Evolutionary conservation across 2,113 vertebrate species (phyloP).

Genomic region (Campylorhamphus procurvoides): DNA sequence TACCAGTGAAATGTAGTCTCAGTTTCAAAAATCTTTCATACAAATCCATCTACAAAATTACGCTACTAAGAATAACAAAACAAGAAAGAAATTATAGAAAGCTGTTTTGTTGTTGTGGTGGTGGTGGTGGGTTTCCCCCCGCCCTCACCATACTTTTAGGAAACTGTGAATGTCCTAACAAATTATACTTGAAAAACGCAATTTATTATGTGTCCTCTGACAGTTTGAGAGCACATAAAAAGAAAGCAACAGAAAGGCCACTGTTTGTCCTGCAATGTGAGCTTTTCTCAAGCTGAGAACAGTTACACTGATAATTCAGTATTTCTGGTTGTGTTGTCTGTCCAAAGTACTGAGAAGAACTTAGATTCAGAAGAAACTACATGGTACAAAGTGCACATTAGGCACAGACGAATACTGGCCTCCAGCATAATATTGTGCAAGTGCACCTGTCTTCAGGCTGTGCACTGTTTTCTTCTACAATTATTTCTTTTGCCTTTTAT

Average conservation of each 20-base stretch:
- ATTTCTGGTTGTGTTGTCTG: background rate
- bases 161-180: background rate
- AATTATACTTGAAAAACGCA: background rate
- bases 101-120: background rate
- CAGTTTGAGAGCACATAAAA: background rate
- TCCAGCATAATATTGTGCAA: background rate
- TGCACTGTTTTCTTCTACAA: background rate
- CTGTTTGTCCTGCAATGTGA: background rate
- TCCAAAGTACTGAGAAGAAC: background rate
- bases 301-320: background rate
- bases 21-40: background rate
- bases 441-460: background rate
- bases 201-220: background rate
- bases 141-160: background rate
- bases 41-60: background rate
- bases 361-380: background rate
- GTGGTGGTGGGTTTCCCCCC: accelerated
- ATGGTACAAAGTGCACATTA: background rate
- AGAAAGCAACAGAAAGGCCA: background rate
- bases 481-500: background rate
- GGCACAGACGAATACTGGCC: background rate
- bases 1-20: background rate
- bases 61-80: background rate
- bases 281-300: background rate
- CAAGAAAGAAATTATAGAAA: background rate